These are phyloP conservation scores for Balaeniceps rex DNA, from an alignment of 2,113 vertebrate genomes.

Conservation along the genomic window DNA sequence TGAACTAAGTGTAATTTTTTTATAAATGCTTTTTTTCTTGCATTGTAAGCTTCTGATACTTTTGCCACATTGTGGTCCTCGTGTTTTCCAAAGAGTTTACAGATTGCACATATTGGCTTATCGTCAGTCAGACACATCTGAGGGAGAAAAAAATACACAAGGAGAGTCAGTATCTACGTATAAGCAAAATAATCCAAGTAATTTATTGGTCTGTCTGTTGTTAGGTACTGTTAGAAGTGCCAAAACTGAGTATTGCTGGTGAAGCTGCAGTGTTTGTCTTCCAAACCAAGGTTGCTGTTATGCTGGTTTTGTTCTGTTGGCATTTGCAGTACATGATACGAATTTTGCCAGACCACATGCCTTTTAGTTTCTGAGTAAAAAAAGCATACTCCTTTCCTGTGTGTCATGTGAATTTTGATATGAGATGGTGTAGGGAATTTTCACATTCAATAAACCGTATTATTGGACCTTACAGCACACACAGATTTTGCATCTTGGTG, in stretches of 20 bases:
- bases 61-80: neutral
- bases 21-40: conserved; percentile 15
- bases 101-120: conserved; percentile 10
- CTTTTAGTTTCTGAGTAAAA: neutral
- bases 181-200: neutral
- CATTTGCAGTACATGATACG: neutral
- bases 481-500: neutral
- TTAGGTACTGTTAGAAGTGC: neutral
- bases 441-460: neutral
- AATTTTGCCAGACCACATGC: neutral
- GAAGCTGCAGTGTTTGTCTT: neutral
- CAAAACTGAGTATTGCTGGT: neutral
- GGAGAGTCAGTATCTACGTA: neutral
- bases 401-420: neutral
- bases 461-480: neutral
- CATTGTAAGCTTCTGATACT: neutral
- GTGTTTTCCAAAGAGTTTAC: conserved; percentile 48
- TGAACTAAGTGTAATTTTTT: neutral
- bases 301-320: neutral
- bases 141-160: neutral
- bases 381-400: neutral
- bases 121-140: conserved; percentile 30
- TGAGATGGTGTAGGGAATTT: neutral
- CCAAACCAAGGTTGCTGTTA: neutral
- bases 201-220: neutral